Evolutionary conservation across 2,113 vertebrate genomes (phyloP), one percentile per base, ranked within the genome.

Genomic region (Danionella cerebrum): DNA sequence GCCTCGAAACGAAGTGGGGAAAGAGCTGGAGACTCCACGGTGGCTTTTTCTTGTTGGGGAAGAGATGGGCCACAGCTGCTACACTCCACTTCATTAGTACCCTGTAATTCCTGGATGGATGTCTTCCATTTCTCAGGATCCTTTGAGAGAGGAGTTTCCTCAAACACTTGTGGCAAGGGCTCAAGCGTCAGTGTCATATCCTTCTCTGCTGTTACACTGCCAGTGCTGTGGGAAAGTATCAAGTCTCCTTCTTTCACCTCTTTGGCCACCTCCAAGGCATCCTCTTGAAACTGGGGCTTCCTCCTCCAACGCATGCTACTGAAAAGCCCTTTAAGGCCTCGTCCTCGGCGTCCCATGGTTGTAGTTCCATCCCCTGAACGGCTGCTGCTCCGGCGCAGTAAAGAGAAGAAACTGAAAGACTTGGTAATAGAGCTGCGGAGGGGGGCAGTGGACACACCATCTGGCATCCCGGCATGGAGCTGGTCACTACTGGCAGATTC

Each of bases 321-420:
- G 73, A 97, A 91, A 69, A 96, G 84, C 16, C 93, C 93, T 71
- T 85, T 88, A 19, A 97, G 88, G 69, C 94, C 92, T 75, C 89
- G 88, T 86, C 91, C 91, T 87, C 92, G 89, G 82, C 85, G 88
- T 78, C 87, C 84, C 78, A 87, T 84, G 22, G 79, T 83, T 54
- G 88, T 2, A 84, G 90, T 24, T 69, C 86, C 85, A 82, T 90
- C 78, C 41, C 77, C 64, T 72, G 90, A 38, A 81, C 73, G 74
- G 76, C 81, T 76, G 78, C 92, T 92, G 76, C 89, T 92, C 76
- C 89, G 92, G 22, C 86, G 86, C 75, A 97, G 79, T 27, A 97
- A 84, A 9, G 94, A 92, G 75, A 97, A 95, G 85, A 97, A 96
- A 82, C 92, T 94, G 79, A 95, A 86, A 0, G 94, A 95, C 87